phyloP scores from a whole-genome alignment of 2,797 vertebrate species.

The Aphelocoma californica region DNA sequence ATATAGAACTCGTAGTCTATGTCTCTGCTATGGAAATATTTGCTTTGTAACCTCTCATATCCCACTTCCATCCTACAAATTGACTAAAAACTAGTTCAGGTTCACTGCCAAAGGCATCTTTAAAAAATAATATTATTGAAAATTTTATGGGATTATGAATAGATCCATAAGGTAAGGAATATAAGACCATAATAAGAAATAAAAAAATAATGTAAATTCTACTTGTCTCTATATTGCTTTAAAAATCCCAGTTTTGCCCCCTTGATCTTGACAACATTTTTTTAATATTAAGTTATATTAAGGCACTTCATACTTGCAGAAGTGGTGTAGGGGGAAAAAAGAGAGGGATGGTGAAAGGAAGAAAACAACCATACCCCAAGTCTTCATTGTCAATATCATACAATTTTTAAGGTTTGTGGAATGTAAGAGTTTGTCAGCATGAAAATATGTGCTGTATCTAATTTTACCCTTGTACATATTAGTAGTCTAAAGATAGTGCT shows the following conservation, averaged over 20 bases:
- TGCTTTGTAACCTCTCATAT: not conserved
- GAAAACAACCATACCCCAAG: fast-evolving
- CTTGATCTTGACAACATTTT: not conserved
- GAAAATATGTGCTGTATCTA: not conserved
- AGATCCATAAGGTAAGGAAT: not conserved
- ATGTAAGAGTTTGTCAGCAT: not conserved
- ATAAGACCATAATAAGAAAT: not conserved
- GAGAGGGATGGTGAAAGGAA: not conserved
- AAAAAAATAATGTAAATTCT: not conserved
- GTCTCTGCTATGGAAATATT: not conserved
- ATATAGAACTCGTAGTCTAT: not conserved
- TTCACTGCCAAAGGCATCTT: not conserved
- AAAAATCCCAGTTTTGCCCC: not conserved
- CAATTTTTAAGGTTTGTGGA: not conserved
- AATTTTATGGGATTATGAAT: not conserved
- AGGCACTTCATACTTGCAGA: not conserved
- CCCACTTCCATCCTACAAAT: not conserved
- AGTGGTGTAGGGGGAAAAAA: fast-evolving
- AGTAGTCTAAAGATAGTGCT: not conserved
- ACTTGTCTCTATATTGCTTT: not conserved
- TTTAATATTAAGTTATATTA: not conserved
- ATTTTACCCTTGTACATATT: not conserved
- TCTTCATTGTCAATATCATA: not conserved
- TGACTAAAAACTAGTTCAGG: not conserved
- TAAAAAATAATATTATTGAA: not conserved